These are phyloP conservation scores for Odontophorus gujanensis DNA, from an alignment of 2,113 vertebrate species.

Conservation along the genomic window DNA sequence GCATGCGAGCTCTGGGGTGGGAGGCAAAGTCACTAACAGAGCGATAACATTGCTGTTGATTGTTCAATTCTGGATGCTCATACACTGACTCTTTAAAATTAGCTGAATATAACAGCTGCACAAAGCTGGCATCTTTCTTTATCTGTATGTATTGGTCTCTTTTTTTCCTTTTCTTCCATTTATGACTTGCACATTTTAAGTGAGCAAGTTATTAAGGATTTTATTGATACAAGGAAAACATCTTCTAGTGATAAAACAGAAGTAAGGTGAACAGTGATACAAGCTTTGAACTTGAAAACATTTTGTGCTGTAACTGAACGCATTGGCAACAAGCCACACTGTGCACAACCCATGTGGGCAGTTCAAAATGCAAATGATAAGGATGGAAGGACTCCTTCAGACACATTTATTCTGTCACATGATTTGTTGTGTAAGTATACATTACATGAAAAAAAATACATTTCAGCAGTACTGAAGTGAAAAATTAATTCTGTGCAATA, in stretches of 20 bases:
- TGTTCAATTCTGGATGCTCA: conserved; percentile 27
- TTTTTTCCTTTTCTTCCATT: background rate
- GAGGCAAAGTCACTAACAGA: background rate
- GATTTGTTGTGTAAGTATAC: conserved; percentile 6
- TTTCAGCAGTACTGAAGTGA: background rate
- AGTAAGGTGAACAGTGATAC: conserved; percentile 6
- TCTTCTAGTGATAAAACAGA: background rate
- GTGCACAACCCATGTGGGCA: background rate
- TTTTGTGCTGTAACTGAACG: conserved; percentile 21
- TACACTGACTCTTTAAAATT: conserved; percentile 7
- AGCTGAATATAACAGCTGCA: conserved; percentile 23
- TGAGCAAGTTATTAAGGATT: conserved; percentile 21
- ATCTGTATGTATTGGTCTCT: background rate
- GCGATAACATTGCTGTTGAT: background rate
- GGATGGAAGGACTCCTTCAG: conserved; percentile 35
- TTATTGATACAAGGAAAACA: conserved; percentile 16
- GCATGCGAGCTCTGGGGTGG: background rate
- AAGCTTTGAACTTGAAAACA: conserved; percentile 53
- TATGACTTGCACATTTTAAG: background rate
- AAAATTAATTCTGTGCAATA: background rate
- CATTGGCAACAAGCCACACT: conserved; percentile 22
- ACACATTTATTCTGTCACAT: background rate
- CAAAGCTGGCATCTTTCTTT: conserved; percentile 1
- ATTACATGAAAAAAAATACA: background rate
- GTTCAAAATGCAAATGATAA: conserved; percentile 52